Base-by-base conservation (phyloP, 2,888 invertebrate species). In the Trisateles emortualis region DNA sequence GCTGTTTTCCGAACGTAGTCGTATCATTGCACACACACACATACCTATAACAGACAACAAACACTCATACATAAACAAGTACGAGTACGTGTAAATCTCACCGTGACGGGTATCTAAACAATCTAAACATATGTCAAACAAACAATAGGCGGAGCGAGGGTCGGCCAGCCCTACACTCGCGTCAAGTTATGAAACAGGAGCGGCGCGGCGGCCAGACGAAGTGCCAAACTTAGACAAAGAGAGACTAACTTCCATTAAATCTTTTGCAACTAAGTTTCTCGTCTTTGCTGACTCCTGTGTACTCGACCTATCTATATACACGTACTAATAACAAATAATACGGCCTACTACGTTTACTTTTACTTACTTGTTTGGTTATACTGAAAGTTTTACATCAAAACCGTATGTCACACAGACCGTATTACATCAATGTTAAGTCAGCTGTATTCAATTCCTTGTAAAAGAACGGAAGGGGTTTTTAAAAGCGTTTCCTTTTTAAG, bases 171-270 rank as follows among this genome's bases (percentile, higher is more conserved):
- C 88, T 88, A 69, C 46, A 53, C 65, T 60, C 58, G 66, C 70
- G 70, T 68, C 73, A 77, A 87, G 81, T 86, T 88, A 87, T 87
- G 87, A 86, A 83, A 84, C 84, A 75, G 79, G 79, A 79, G 81
- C 81, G 71, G 78, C 78, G 76, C 79, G 26, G 76, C 79, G 81
- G 81, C 81, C 85, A 86, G 90, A 84, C 85, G 85, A 86, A 54
- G 82, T 81, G 84, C 86, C 84, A 88, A 90, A 91, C 88, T 90
- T 84, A 86, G 87, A 89, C 89, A 90, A 90, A 89, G 89, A 84
- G 86, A 84, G 82, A 81, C 83, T 86, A 89, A 88, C 90, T 91
- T 90, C 91, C 87, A 92, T 92, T 90, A 91, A 92, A 90, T 91
- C 92, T 92, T 92, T 90, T 84, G 88, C 87, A 88, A 90, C 90